Conservation (phyloP, 2,113 vertebrate genomes). For the Tetrax tetrax region DNA sequence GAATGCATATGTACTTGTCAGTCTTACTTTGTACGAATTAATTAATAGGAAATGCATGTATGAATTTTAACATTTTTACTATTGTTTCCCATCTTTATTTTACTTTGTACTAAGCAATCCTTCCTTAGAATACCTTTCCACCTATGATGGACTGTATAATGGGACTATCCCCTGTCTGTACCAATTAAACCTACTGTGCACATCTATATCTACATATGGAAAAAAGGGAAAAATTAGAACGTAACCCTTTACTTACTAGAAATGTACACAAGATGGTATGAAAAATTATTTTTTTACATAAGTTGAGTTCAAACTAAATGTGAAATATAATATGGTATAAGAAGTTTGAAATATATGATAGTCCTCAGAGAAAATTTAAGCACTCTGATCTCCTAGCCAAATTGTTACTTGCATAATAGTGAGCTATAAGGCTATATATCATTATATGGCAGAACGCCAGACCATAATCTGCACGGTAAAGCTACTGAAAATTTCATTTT, state of each 20-base stretch:
- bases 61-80: slow-evolving; percentile 62
- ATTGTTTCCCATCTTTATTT: background rate
- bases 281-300: slow-evolving; percentile 64
- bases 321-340: slow-evolving; percentile 70
- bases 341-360: slow-evolving; percentile 69
- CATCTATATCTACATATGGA: background rate
- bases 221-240: background rate
- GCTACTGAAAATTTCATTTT: slow-evolving; percentile 71
- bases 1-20: slow-evolving; percentile 68
- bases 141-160: background rate
- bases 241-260: background rate
- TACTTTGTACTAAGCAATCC: background rate
- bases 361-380: slow-evolving; percentile 70
- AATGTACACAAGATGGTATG: slow-evolving; percentile 36
- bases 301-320: slow-evolving; percentile 72
- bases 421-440: slow-evolving; percentile 72
- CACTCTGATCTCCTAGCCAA: slow-evolving; percentile 63
- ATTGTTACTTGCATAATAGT: slow-evolving; percentile 75
- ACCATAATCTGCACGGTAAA: slow-evolving; percentile 69
- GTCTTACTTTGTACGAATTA: slow-evolving; percentile 64
- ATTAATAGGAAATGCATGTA: slow-evolving; percentile 46
- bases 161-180: background rate
- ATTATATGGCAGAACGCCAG: slow-evolving; percentile 66
- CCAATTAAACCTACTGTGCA: background rate
- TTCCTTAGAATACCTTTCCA: background rate